Evolutionary conservation across 2,888 invertebrate species (phyloP), one percentile per base, ranked within the genome.

Genomic region (Parapristionchus giblindavisi): DNA sequence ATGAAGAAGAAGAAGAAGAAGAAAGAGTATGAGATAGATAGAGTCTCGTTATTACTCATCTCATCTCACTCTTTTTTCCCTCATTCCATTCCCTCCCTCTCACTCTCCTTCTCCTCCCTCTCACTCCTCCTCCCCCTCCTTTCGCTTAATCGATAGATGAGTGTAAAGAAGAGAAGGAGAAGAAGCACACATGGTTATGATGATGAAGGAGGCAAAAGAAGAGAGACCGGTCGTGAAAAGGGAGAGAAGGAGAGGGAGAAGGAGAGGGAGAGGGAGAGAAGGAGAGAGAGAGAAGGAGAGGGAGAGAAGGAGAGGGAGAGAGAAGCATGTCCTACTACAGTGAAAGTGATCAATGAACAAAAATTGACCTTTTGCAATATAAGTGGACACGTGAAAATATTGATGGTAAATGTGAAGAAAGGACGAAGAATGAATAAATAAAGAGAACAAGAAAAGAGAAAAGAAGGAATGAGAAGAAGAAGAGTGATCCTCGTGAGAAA

Each of bases 201-300:
- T 27, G 34, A 24, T 32, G 29, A 24, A 40, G 38, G n/a, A 65
- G 36, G 32, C 3, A 52, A 73, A 17, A 56, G 32, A 43, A 66
- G 27, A 43, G 58, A 27, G 52, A 54, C 11, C 14, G 48, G 21
- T 14, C 8, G 65, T 8, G 14, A 51, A 14, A 38, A 29, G 52
- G 29, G 36, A 43, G 56, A 51, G 56, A 73, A 40, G 63, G 75
- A 71, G 73, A 54, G 36, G 48, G 66, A 48, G 32, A 61, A 27
- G 75, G 38, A 27, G 32, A 73, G 75, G 76, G 65, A 52, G 74
- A 74, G 71, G 60, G 72, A 66, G 60, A 72, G 73, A 70, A 54
- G 72, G 36, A 68, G 54, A 71, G 54, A 66, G n/a, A 65, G 58
- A 72, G 73, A 43, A 32, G 56, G 52, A 34, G 29, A 34, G 38